Percentiles rank a stretch among this genome's conserved stretches.
Evolutionary conservation across 2,888 invertebrate species (phyloP).

Genomic region (Furcula furcula): DNA sequence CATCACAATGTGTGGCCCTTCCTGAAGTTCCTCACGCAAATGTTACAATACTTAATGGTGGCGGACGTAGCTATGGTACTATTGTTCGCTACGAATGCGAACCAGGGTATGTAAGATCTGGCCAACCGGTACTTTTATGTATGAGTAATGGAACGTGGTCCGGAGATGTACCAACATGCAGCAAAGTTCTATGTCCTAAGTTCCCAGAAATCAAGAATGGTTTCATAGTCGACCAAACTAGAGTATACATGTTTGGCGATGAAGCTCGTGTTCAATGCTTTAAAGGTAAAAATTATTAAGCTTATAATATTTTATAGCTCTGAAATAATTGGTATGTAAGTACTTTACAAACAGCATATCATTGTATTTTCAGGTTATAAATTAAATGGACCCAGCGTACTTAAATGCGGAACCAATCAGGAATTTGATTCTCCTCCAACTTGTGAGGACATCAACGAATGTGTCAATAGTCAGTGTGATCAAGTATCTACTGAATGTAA

Average conservation of each 20-base stretch:
- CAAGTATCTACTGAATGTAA: conserved; percentile 94
- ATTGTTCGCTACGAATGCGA: conserved; percentile 96
- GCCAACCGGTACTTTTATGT: conserved; percentile 94
- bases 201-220: conserved; percentile 93
- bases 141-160: conserved; percentile 99
- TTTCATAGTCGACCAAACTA: conserved; percentile 89
- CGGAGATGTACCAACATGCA: conserved; percentile 93
- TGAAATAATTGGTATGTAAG: no score
- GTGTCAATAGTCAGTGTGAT: conserved; percentile 94
- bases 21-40: conserved; percentile 94
- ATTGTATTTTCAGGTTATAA: conserved; percentile 88
- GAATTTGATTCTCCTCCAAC: conserved; percentile 91
- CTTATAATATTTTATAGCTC: no score
- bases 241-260: conserved; percentile 92
- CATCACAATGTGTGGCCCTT: conserved; percentile 94
- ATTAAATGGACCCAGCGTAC: conserved; percentile 90
- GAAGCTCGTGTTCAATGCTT: conserved; percentile 96
- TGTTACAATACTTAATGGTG: conserved; percentile 92
- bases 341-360: no score
- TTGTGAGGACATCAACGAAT: conserved; percentile 96
- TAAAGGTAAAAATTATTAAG: conserved; percentile 75
- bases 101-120: conserved; percentile 93
- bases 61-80: conserved; percentile 95
- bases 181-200: conserved; percentile 87
- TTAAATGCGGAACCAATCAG: conserved; percentile 92